These are phyloP conservation scores for Cheilosia soror DNA, from an alignment of 2,888 invertebrate genomes.

Conservation along the genomic window DNA sequence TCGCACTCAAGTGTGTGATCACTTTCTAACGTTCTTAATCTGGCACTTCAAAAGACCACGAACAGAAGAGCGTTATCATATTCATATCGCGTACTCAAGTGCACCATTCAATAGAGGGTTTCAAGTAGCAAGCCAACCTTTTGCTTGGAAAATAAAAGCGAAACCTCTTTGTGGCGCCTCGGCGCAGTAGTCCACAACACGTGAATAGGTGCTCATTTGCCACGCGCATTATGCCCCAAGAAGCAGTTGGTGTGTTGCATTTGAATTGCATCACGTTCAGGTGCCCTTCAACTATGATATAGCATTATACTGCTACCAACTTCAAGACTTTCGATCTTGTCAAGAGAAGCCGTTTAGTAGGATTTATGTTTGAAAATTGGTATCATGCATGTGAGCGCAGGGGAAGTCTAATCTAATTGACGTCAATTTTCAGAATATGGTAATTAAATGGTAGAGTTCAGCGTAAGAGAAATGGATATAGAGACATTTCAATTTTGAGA, in stretches of 20 bases:
- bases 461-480: too few species aligned
- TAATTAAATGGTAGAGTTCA: too few species aligned
- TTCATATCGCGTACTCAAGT: slow-evolving; percentile 25
- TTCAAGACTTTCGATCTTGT: slow-evolving; percentile 45
- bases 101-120: slow-evolving; percentile 6
- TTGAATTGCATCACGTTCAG: slow-evolving; percentile 47
- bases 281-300: slow-evolving; percentile 31
- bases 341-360: neutral
- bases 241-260: slow-evolving; percentile 46
- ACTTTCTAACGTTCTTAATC: slow-evolving; percentile 32
- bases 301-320: neutral
- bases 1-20: neutral
- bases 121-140: slow-evolving; percentile 13
- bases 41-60: slow-evolving; percentile 24
- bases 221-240: slow-evolving; percentile 26
- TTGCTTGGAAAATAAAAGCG: slow-evolving; percentile 30
- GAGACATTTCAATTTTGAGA: too few species aligned
- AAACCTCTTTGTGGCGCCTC: slow-evolving; percentile 33
- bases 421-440: too few species aligned
- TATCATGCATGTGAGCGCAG: too few species aligned
- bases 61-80: slow-evolving; percentile 3
- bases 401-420: too few species aligned
- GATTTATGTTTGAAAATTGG: too few species aligned
- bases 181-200: slow-evolving; percentile 18
- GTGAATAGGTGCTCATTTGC: slow-evolving; percentile 26